phyloP scores from a whole-genome alignment of 2,113 vertebrate species.

The Sylvietta virens region DNA sequence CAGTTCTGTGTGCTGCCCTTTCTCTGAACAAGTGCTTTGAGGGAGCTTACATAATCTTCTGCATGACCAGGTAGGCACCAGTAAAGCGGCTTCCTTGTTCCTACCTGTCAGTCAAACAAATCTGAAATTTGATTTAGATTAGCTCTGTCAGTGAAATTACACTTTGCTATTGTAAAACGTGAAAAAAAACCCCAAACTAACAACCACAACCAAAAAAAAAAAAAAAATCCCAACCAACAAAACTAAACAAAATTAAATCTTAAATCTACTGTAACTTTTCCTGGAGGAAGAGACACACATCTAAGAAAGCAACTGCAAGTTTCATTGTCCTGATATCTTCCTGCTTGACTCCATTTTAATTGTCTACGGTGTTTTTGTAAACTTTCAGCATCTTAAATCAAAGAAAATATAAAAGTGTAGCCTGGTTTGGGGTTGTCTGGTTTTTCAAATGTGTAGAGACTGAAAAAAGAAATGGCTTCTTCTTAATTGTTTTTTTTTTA shows the following conservation, averaged over 20 bases:
- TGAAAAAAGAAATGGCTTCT: neutral
- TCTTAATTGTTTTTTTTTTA: neutral
- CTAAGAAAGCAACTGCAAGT: neutral
- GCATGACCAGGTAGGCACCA: constrained; percentile 62
- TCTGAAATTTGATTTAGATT: neutral
- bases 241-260: neutral
- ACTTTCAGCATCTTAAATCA: neutral
- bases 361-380: neutral
- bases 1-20: constrained; percentile 60
- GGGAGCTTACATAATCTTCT: constrained; percentile 73
- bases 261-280: neutral
- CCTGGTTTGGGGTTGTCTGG: accelerated
- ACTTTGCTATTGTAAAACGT: neutral
- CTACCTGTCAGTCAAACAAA: neutral
- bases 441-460: neutral
- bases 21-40: constrained; percentile 65
- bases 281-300: neutral
- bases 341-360: neutral
- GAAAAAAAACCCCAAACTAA: accelerated
- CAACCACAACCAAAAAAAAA: neutral
- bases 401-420: neutral
- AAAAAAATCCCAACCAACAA: neutral
- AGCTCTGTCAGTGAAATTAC: neutral
- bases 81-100: constrained; percentile 15
- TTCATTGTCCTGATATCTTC: neutral